These are phyloP conservation scores for Leptodactylus fuscus DNA, from an alignment of 2,113 vertebrate species.

Conservation along the genomic window DNA sequence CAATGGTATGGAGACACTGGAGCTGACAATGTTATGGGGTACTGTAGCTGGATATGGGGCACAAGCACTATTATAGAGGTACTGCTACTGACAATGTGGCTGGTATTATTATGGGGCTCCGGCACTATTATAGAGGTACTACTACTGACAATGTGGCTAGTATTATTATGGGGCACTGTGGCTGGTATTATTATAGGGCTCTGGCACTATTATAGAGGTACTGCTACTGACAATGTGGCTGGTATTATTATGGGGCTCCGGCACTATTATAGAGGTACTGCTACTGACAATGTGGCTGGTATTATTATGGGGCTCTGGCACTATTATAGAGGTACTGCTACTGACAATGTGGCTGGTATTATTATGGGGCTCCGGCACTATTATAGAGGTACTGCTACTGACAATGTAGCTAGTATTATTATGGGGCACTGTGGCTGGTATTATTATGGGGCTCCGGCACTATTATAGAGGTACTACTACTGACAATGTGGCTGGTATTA, in stretches of 20 bases:
- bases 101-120: too few relatives aligned
- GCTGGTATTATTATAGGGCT: background rate
- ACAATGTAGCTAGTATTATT: background rate
- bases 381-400: background rate
- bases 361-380: background rate
- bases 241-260: background rate
- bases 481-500: background rate
- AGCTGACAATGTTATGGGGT: too few relatives aligned
- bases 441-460: too few relatives aligned
- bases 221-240: background rate
- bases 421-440: background rate
- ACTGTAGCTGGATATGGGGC: too few relatives aligned
- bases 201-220: background rate
- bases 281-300: background rate
- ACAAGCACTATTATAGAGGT: too few relatives aligned
- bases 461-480: background rate
- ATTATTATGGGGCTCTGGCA: background rate
- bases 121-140: too few relatives aligned
- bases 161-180: too few relatives aligned
- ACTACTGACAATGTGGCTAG: too few relatives aligned
- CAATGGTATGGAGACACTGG: too few relatives aligned
- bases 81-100: too few relatives aligned
- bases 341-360: background rate
- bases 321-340: background rate
- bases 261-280: background rate